A percentile compares a stretch with the other conserved stretches of the same genome.
Evolutionary conservation across 2,888 invertebrate genomes (phyloP).

Genomic region (Boloria selene): DNA sequence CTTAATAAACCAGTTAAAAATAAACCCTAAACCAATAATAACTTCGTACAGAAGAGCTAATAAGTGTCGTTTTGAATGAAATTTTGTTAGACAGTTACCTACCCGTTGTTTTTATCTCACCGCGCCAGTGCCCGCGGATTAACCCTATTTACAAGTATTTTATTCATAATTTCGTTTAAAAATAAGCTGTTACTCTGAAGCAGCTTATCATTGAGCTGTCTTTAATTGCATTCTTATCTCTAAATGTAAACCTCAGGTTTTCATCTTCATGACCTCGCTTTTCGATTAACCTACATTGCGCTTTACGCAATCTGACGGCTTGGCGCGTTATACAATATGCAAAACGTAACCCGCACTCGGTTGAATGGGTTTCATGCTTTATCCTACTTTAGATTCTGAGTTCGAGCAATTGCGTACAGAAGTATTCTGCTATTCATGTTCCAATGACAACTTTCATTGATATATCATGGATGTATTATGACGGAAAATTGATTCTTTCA

Average conservation of each 20-base stretch:
- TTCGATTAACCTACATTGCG: constrained; percentile 38
- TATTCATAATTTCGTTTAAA: too few relatives aligned
- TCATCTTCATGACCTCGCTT: constrained; percentile 27
- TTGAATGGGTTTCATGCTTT: constrained; percentile 31
- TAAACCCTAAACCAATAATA: too few relatives aligned
- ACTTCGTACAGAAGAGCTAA: too few relatives aligned
- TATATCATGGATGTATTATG: neutral
- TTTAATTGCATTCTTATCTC: constrained; percentile 17
- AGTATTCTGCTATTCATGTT: constrained; percentile 12
- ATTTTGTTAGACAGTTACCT: too few relatives aligned
- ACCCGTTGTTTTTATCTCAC: too few relatives aligned
- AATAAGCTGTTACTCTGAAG: too few relatives aligned
- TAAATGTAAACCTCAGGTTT: constrained; percentile 14
- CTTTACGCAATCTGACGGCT: constrained; percentile 33
- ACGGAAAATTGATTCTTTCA: too few relatives aligned
- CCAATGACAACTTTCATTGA: neutral
- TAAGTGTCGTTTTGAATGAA: too few relatives aligned
- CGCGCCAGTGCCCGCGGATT: too few relatives aligned
- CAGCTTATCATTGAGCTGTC: neutral
- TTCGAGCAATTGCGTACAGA: constrained; percentile 26
- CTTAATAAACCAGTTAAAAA: too few relatives aligned
- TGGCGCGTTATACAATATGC: constrained; percentile 35
- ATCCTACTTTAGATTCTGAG: constrained; percentile 32
- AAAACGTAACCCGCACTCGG: constrained; percentile 28
- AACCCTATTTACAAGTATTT: too few relatives aligned